Evolutionary conservation across 2,113 vertebrate genomes (phyloP), one percentile per base, ranked within the genome.

Genomic region (Brienomyrus brachyistius): DNA sequence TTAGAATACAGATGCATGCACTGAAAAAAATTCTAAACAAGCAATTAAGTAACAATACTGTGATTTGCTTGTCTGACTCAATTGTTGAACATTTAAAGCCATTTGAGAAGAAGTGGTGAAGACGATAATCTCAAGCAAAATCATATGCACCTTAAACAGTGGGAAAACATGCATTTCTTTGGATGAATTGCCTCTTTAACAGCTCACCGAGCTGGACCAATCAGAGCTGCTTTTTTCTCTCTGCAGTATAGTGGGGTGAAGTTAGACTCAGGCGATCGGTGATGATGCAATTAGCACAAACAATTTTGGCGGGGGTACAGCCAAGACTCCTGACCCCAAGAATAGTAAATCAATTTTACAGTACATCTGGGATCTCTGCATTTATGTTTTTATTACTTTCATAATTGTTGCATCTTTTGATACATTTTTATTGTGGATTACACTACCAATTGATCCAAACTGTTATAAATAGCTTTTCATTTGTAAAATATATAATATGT

Each of bases 261-360:
- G 91, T 89, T 48, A 47, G 86, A 91, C 89, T 90, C 51, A 91
- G 90, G 40, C 40, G 15, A 82, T 90, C 54, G 54, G 86, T 90
- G 86, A 86, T 89, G 88, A 89, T 47, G 87, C 56, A 90, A 91
- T 91, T 88, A 90, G 90, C 59, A 89, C 84, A 90, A 54, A 59
- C 89, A 90, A 74, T 88, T 80, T 87, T 83, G 90, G 31, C 45
- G 51, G 6, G n/a, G 21, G 47, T 35, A 80, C 19, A 21, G 48
- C 70, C 15, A 43, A 23, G 21, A 77, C 74, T n/a, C 31, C 51
- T 40, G 86, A 87, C 50, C 27, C 31, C 85, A 31, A 27, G 85
- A 35, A 4, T 51, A 87, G 27, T 35, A 82, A 45, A 89, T 89
- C 88, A 83, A 27, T 23, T 23, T 35, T 31, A 43, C n/a, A 54